Evolutionary conservation across 2,888 invertebrate species (phyloP), one percentile per base, ranked within the genome.

Genomic region (Drosophila fulvimacula): DNA sequence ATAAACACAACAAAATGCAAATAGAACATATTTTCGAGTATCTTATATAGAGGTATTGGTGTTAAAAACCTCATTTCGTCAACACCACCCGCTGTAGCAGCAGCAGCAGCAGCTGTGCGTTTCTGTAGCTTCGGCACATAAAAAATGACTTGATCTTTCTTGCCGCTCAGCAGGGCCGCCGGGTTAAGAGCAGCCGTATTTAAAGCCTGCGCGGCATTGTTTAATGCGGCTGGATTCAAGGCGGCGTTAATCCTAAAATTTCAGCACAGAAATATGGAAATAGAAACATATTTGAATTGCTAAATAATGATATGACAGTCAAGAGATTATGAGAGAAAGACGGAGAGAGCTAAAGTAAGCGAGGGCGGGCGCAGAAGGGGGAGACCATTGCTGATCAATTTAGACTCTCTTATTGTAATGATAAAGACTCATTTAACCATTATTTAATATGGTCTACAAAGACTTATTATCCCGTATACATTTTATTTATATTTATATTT

Each of bases 61-160:
- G 17, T 73, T 89, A 87, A 90, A 88, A 89, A 91, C 91, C 91
- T 91, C 90, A 82, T 80, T 58, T 90, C 90, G 75, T 82, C 90
- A 79, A 75, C 69, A 32, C 59, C 63, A 57, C 59, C 59, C 49
- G 69, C 76, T 79, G 76, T 68, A 39, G 63, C 27, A 10, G n/a
- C 64, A 55, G n/a, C 64, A 55, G 68, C 56, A 48, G 74, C 75
- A 81, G 73, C 80, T 72, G 84, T 84, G 66, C 90, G 78, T 69
- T 81, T 84, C 67, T 79, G 89, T 76, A 91, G 86, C 73, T 90
- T 91, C 79, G 91, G 91, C 71, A 91, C 81, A 88, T 91, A 91
- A 77, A 91, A 91, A 84, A 81, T 87, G 62, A 91, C 80, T 76
- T 88, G 87, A 80, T 91, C 91, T 89, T 91, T 91, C 82, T 91